phyloP scores from a whole-genome alignment of 2,888 invertebrate genomes.

The Caenorhabditis japonica region DNA sequence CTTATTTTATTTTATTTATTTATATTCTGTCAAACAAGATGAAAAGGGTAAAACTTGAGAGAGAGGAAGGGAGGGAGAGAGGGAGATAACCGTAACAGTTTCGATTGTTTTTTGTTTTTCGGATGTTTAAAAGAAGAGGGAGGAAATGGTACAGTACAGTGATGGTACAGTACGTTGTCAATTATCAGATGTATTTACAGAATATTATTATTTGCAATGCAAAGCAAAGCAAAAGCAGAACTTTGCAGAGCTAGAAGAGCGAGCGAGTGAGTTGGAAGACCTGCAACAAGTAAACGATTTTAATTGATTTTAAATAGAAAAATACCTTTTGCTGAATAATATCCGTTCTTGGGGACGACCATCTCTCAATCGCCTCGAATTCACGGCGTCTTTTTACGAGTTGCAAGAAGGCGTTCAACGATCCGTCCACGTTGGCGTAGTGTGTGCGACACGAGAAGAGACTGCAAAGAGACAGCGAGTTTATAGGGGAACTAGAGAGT shows the following conservation, averaged over 20 bases:
- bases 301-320: background rate
- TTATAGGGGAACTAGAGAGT: background rate
- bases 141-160: too few relatives aligned
- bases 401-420: slow-evolving; percentile 64
- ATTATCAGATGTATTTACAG: background rate
- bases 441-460: slow-evolving; percentile 69
- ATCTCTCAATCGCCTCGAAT: slow-evolving; percentile 71
- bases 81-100: background rate
- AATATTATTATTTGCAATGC: background rate
- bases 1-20: too few relatives aligned
- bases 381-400: slow-evolving; percentile 63
- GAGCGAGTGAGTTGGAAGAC: slow-evolving; percentile 60
- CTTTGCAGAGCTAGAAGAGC: slow-evolving; percentile 40
- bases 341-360: slow-evolving; percentile 63
- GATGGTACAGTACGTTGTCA: too few relatives aligned
- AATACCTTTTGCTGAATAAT: slow-evolving; percentile 62
- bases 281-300: slow-evolving; percentile 11
- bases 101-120: background rate
- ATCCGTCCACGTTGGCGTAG: slow-evolving; percentile 68
- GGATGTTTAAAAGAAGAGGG: too few relatives aligned
- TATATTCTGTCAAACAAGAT: background rate
- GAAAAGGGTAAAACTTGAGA: background rate
- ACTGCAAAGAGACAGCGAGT: slow-evolving; percentile 54
- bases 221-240: too few relatives aligned
- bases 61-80: too few relatives aligned